A percentile compares a stretch with the other conserved stretches of the same genome.
phyloP scores from a whole-genome alignment of 2,888 invertebrate species.

The Phytoseiulus persimilis region DNA sequence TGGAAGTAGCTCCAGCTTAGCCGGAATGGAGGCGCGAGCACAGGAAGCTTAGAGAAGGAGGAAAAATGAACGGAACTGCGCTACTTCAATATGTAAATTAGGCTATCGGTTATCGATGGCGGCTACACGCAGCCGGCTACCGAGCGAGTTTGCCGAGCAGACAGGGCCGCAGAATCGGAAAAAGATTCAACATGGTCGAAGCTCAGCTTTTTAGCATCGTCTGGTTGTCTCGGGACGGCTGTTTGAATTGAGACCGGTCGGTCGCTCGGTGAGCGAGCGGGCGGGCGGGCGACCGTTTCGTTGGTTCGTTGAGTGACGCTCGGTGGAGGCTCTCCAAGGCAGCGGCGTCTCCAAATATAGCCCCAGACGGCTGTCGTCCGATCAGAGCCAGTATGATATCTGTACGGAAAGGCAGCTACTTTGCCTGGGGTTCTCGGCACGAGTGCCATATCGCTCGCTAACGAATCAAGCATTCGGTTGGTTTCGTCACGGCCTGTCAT shows the following conservation, averaged over 20 bases:
- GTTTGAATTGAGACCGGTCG: background rate
- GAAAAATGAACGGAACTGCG: background rate
- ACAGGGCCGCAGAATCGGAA: background rate
- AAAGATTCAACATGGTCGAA: background rate
- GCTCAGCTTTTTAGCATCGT: background rate
- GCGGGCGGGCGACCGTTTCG: background rate
- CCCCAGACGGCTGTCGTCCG: background rate
- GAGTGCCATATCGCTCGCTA: background rate
- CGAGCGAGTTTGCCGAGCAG: background rate
- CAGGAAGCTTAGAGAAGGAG: background rate
- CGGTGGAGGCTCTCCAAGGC: too few relatives aligned
- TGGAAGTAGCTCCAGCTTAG: background rate
- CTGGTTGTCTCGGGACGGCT: background rate
- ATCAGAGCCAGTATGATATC: background rate
- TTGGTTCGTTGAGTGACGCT: background rate
- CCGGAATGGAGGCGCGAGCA: background rate
- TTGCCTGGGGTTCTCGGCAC: background rate
- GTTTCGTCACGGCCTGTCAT: too few relatives aligned
- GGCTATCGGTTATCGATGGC: background rate
- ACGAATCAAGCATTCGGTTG: background rate
- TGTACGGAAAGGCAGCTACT: background rate
- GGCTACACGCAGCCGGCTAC: background rate
- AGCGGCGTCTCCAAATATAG: background rate
- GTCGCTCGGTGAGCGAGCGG: background rate
- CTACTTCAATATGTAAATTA: slow-evolving; percentile 5